These are phyloP conservation scores for Meloidogyne exigua DNA, from an alignment of 1,140 invertebrate species.

Conservation along the genomic window DNA sequence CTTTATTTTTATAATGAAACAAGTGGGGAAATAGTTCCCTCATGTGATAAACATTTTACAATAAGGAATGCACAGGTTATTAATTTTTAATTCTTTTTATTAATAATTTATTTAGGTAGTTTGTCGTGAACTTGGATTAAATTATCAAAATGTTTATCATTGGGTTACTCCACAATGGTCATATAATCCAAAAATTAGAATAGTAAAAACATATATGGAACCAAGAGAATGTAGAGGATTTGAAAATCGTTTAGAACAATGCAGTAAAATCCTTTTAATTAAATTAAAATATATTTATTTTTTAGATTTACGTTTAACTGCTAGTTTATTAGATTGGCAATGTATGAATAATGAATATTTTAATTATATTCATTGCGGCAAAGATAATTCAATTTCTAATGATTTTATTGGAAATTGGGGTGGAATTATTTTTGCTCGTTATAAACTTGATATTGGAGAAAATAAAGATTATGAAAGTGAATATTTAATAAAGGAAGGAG, in stretches of 20 bases:
- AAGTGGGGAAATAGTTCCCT: conserved; percentile 89
- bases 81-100: conserved; percentile 33
- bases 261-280: conserved; percentile 8
- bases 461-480: conserved; percentile 24
- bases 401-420: conserved; percentile 82
- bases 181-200: conserved; percentile 64
- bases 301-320: conserved; percentile 57
- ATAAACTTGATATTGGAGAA: conserved; percentile 75
- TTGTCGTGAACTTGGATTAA: conserved; percentile 86
- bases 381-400: conserved; percentile 65
- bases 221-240: conserved; percentile 79
- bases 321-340: conserved; percentile 76
- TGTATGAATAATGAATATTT: conserved; percentile 75
- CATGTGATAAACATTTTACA: conserved; percentile 91
- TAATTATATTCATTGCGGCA: conserved; percentile 88
- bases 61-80: conserved; percentile 82
- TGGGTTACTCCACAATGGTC: conserved; percentile 65
- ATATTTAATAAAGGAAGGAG: background rate
- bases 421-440: conserved; percentile 84
- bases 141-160: conserved; percentile 80
- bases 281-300: background rate
- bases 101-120: conserved; percentile 69
- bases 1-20: conserved; percentile 91
- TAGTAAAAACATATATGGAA: conserved; percentile 90
- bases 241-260: conserved; percentile 75